phyloP scores from a whole-genome alignment of 2,888 invertebrate species.

The Pogonocherus hispidulus region DNA sequence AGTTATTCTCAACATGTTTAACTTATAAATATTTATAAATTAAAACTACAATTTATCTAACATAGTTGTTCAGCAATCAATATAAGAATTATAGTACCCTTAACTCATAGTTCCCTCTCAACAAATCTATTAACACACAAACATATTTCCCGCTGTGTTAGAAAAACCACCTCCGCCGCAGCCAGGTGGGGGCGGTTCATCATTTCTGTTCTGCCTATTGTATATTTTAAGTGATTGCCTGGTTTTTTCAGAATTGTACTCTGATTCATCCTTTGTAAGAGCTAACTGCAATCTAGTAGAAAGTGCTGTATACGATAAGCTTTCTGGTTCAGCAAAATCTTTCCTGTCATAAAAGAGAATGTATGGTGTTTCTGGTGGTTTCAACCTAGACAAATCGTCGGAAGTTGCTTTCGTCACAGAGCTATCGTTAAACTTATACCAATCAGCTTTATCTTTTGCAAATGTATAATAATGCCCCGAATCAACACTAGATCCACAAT shows the following conservation, averaged over 20 bases:
- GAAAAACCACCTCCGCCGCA: conserved; percentile 69
- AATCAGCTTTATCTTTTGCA: conserved; percentile 77
- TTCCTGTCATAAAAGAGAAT: conserved; percentile 80
- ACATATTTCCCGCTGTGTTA: conserved; percentile 62
- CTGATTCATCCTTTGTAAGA: conserved; percentile 61
- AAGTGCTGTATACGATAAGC: conserved; percentile 57
- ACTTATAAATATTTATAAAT: conserved; percentile 33
- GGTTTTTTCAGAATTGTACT: conserved; percentile 59
- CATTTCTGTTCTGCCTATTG: conserved; percentile 65
- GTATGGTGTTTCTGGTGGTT: conserved; percentile 85
- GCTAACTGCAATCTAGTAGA: conserved; percentile 59
- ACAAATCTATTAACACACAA: conserved; percentile 61
- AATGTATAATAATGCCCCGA: conserved; percentile 90
- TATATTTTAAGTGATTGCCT: conserved; percentile 55
- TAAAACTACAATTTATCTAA: conserved; percentile 32
- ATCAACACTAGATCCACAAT: conserved; percentile 86
- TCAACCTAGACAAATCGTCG: conserved; percentile 74
- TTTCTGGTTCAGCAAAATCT: conserved; percentile 60
- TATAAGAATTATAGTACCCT: conserved; percentile 27
- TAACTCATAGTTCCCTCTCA: conserved; percentile 17
- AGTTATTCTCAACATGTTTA: conserved; percentile 22
- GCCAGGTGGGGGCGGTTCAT: conserved; percentile 71
- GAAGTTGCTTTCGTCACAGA: conserved; percentile 76
- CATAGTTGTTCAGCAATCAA: conserved; percentile 22
- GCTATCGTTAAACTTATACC: conserved; percentile 88